A percentile compares a stretch with the other conserved stretches of the same genome.
Conservation (phyloP, 2,113 vertebrate genomes). For the Anser cygnoides region DNA sequence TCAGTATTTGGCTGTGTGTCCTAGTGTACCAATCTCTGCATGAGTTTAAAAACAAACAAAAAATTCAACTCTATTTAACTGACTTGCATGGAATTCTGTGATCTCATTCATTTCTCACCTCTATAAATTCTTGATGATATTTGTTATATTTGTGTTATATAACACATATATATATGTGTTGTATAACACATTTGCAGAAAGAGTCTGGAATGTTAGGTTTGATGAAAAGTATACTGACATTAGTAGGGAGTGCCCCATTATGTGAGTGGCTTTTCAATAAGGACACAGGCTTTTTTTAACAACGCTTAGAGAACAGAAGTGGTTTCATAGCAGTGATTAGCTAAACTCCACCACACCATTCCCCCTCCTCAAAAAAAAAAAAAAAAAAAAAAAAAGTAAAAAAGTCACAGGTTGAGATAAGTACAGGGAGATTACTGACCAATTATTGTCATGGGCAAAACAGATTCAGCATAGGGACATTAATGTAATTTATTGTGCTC, state of each 20-base stretch:
- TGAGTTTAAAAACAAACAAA: background rate
- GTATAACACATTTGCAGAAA: background rate
- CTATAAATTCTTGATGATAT: background rate
- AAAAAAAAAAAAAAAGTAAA: too few relatives aligned
- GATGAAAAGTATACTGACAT: background rate
- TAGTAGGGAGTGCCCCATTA: background rate
- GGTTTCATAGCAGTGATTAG: too few relatives aligned
- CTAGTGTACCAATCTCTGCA: background rate
- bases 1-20: background rate
- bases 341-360: too few relatives aligned
- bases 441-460: too few relatives aligned
- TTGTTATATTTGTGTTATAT: background rate
- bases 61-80: background rate
- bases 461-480: too few relatives aligned
- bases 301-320: background rate
- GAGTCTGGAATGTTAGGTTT: background rate
- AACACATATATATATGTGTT: too few relatives aligned
- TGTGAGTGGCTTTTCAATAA: background rate
- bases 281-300: rapidly evolving
- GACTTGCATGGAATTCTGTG: background rate
- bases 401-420: too few relatives aligned
- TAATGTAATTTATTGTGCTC: too few relatives aligned
- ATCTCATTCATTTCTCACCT: background rate
- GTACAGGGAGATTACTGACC: too few relatives aligned
- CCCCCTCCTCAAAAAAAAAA: too few relatives aligned